Evolutionary conservation across 2,113 vertebrate species (phyloP).

Genomic region (Hippopotamus amphibius): DNA sequence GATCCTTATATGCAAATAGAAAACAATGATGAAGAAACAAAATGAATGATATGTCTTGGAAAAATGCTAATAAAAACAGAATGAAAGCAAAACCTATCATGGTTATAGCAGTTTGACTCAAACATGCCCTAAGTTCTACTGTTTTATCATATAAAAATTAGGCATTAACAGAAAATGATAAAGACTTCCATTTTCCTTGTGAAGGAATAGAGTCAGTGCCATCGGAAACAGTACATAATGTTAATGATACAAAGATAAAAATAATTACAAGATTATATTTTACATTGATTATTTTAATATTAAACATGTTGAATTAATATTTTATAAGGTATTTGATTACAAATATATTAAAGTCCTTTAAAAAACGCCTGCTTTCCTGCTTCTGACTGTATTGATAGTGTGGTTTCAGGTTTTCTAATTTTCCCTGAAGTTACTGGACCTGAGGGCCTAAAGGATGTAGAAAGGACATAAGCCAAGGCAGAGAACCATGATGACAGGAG

Average conservation of each 20-base stretch:
- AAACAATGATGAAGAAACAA: conserved; percentile 62
- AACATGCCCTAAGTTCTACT: background rate
- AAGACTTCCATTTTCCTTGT: background rate
- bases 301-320: background rate
- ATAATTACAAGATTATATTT: background rate
- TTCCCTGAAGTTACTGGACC: background rate
- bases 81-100: conserved; percentile 16
- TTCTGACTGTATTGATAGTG: background rate
- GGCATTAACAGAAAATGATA: conserved; percentile 43
- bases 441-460: rapidly evolving
- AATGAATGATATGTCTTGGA: background rate
- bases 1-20: conserved; percentile 52
- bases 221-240: background rate
- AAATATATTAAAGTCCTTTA: background rate
- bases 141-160: conserved; percentile 24
- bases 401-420: background rate
- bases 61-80: conserved; percentile 62
- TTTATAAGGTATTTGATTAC: background rate
- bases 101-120: background rate
- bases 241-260: background rate
- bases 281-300: background rate
- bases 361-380: background rate
- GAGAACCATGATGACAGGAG: rapidly evolving
- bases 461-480: rapidly evolving
- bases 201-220: background rate